Evolutionary conservation across 2,113 vertebrate species (phyloP), one percentile per base, ranked within the genome.

Genomic region (Anolis sagrei): DNA sequence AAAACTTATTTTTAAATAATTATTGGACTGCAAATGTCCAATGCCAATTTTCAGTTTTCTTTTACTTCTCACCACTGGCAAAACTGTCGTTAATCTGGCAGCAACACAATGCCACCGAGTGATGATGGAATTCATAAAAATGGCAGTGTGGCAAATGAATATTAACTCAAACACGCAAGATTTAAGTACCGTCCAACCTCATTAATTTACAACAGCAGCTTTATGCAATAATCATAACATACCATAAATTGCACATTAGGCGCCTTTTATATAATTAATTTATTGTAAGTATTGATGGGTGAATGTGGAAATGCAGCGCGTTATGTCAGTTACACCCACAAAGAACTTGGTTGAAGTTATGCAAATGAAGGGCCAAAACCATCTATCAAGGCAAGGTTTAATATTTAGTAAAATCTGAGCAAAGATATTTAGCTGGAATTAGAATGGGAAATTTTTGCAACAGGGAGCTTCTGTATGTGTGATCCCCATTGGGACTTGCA

Each of bases 1-100:
- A 90, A 72, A 69, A 69, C 79, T 85, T 48, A 79, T 89, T 89
- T 91, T 49, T 72, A 93, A 93, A 93, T 88, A 92, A 95, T 95
- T 89, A 94, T 93, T 94, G 91, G 92, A 92, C 94, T 94, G 89
- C 87, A 93, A 86, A 92, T 87, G 92, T 94, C 95, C 94, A 95
- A 87, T 79, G 83, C 21, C 77, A 86, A 90, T 92, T 93, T 92
- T 86, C 64, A 3, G 76, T 85, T 84, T 86, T 80, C 90, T 81
- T 80, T 91, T 79, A 18, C 92, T 86, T 86, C 51, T 61, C 85
- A 70, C 44, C 69, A 27, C 90, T 39, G 86, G 75, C 64, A 16
- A 48, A 87, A 93, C 81, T 3, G 85, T 19, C 44, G 80, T 68
- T 75, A 16, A 51, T 29, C 19, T 84, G 88, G 92, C 87, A 72